Conservation (phyloP, 2,888 invertebrate species). For the Chromoteleia sp. region DNA sequence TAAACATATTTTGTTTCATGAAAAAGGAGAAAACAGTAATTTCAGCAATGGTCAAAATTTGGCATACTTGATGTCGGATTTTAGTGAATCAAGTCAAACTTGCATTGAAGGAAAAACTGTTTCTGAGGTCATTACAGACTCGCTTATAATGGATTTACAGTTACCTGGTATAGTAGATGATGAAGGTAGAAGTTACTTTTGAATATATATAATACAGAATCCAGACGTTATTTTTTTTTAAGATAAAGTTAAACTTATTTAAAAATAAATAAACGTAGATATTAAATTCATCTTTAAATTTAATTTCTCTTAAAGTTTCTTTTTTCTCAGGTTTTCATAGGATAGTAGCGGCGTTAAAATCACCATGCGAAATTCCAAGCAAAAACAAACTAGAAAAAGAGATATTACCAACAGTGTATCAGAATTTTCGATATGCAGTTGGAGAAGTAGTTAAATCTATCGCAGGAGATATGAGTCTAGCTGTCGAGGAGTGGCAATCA, state of each 20-base stretch:
- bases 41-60: conserved; percentile 75
- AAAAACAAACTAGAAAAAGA: conserved; percentile 85
- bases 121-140: conserved; percentile 85
- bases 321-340: conserved; percentile 83
- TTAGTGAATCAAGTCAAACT: conserved; percentile 76
- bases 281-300: too few relatives aligned
- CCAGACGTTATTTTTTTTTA: too few relatives aligned
- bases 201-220: neutral
- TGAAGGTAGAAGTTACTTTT: conserved; percentile 70
- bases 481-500: conserved; percentile 85
- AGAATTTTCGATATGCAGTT: conserved; percentile 83
- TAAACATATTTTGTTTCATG: conserved; percentile 5
- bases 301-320: too few relatives aligned
- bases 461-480: conserved; percentile 82
- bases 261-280: too few relatives aligned
- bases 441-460: conserved; percentile 77
- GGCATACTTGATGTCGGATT: conserved; percentile 80
- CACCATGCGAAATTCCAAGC: conserved; percentile 85
- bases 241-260: too few relatives aligned
- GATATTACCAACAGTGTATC: conserved; percentile 85
- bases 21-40: conserved; percentile 55
- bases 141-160: conserved; percentile 85
- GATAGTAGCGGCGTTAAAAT: conserved; percentile 84
- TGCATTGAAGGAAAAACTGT: conserved; percentile 82
- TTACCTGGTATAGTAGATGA: conserved; percentile 85